A percentile compares a stretch with the other conserved stretches of the same genome.
Evolutionary conservation across 2,888 invertebrate species (phyloP).

Genomic region (Eupithecia tripunctaria): DNA sequence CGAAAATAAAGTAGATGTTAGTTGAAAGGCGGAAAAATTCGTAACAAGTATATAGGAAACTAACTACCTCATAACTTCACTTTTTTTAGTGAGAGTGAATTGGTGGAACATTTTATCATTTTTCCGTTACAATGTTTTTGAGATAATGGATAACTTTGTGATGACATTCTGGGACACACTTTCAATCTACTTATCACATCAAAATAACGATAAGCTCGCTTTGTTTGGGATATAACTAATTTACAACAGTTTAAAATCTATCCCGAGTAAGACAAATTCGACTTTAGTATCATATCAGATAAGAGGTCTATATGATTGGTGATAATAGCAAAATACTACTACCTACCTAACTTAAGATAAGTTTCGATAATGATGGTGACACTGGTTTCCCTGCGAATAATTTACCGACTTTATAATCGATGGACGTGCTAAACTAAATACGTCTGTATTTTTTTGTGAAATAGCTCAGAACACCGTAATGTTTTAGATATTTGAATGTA

Average conservation of each 20-base stretch:
- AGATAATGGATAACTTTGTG: not conserved
- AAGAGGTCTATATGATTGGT: conserved; percentile 22
- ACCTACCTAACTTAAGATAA: conserved; percentile 2
- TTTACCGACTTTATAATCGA: not conserved
- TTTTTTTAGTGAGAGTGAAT: not conserved
- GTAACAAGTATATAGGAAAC: not conserved
- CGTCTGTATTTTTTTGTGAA: not conserved
- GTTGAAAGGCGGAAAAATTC: not conserved
- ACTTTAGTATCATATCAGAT: not conserved
- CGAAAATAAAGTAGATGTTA: not conserved
- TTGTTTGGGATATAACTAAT: conserved; percentile 52
- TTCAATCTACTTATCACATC: conserved; percentile 45
- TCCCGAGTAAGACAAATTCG: conserved; percentile 25
- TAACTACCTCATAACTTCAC: not conserved
- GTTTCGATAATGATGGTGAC: not conserved
- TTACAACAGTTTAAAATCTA: conserved; percentile 42
- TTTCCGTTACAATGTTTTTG: not conserved
- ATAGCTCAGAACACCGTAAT: not conserved
- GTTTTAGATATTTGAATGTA: too few species aligned
- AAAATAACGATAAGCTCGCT: conserved; percentile 53
- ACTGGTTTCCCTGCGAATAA: not conserved
- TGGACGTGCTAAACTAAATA: not conserved
- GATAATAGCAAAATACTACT: conserved; percentile 17
- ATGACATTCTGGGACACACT: not conserved
- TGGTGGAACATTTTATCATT: not conserved